Evolutionary conservation across 2,113 vertebrate species (phyloP).

Genomic region (Heliornis fulica): DNA sequence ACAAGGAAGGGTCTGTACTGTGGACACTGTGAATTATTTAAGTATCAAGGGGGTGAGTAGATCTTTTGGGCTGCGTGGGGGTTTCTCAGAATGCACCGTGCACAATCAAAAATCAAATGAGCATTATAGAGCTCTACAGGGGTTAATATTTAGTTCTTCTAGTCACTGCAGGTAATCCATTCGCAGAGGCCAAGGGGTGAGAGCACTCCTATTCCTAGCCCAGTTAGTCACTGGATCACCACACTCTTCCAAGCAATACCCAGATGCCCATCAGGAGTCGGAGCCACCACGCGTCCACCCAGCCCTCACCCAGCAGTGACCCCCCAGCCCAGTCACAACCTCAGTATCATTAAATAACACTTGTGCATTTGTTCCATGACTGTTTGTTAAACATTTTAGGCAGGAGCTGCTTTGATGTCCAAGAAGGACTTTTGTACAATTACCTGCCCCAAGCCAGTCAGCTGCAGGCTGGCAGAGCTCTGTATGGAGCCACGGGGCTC

Average conservation of each 20-base stretch:
- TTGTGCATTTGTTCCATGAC: background rate
- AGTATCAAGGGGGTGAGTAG: accelerated
- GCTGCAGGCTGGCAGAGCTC: background rate
- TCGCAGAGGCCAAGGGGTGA: background rate
- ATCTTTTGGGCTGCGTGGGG: accelerated
- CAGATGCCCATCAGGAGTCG: background rate
- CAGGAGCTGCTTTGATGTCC: background rate
- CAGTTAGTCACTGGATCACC: background rate
- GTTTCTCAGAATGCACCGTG: background rate
- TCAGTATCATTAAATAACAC: background rate
- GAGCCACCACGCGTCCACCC: background rate
- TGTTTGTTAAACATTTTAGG: background rate
- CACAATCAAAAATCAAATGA: background rate
- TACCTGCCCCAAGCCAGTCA: background rate
- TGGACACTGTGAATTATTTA: accelerated
- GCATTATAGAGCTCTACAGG: background rate
- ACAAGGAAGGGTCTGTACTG: background rate
- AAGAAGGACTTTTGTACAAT: background rate
- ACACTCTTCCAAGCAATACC: background rate
- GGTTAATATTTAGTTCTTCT: background rate
- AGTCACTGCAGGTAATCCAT: background rate
- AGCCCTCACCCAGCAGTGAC: background rate
- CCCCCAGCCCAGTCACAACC: background rate
- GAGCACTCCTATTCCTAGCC: background rate
- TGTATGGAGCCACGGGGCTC: background rate